These are phyloP conservation scores for Lipotes vexillifer DNA, from an alignment of 2,113 vertebrate genomes.

Conservation along the genomic window DNA sequence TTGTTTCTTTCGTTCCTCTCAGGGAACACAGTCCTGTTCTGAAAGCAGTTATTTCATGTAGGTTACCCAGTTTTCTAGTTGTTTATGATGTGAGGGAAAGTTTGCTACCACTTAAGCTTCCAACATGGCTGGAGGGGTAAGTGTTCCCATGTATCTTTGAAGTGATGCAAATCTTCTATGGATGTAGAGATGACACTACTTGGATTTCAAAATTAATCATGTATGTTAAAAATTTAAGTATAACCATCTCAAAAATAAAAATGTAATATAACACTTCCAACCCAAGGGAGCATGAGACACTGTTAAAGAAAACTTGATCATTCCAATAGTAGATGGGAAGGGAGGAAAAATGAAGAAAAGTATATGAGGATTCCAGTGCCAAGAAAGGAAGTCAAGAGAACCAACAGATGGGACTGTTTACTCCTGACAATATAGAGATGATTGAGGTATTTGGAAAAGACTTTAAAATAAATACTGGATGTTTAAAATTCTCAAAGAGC, in stretches of 20 bases:
- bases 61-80: background rate
- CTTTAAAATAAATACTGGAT: constrained; percentile 65
- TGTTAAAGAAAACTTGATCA: background rate
- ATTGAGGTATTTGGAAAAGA: constrained; percentile 67
- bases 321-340: background rate
- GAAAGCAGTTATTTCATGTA: constrained; percentile 12
- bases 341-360: background rate
- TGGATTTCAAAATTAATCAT: constrained; percentile 43
- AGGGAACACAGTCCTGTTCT: background rate
- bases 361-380: background rate
- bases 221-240: background rate
- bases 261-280: constrained; percentile 34
- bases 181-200: background rate
- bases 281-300: background rate
- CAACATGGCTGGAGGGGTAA: background rate
- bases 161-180: background rate
- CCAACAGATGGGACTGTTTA: constrained; percentile 63
- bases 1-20: background rate
- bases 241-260: constrained; percentile 30
- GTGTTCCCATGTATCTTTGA: background rate
- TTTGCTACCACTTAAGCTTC: constrained; percentile 28
- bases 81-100: background rate
- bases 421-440: constrained; percentile 57
- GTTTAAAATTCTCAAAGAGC: constrained; percentile 58
- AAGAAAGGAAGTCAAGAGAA: constrained; percentile 33